These are phyloP conservation scores for Drosophila bocqueti DNA, from an alignment of 1,140 invertebrate species.

Conservation along the genomic window DNA sequence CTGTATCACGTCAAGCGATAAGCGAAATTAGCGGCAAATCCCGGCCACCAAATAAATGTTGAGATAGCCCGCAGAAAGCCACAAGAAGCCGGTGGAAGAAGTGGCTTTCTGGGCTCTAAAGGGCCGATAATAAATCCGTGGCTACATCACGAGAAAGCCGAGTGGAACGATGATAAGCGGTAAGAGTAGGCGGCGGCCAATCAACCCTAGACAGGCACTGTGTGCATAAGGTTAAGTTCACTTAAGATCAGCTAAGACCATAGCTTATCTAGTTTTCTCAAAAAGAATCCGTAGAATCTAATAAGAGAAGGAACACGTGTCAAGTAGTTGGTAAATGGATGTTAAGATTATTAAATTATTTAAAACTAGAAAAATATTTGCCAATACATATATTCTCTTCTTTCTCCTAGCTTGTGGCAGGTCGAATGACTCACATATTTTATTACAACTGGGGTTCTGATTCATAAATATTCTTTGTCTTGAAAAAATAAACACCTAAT, in stretches of 20 bases:
- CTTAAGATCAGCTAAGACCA: conserved; percentile 18
- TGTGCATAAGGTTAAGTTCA: conserved; percentile 22
- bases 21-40: conserved; percentile 47
- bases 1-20: conserved; percentile 34
- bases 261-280: conserved; percentile 19
- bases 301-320: not conserved
- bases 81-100: conserved; percentile 14
- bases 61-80: conserved; percentile 25
- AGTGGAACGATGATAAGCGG: conserved; percentile 33
- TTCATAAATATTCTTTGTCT: not conserved
- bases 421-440: not conserved
- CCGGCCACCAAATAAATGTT: conserved; percentile 35
- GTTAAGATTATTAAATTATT: not conserved
- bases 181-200: conserved; percentile 20
- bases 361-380: not conserved
- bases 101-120: conserved; percentile 16
- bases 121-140: conserved; percentile 19
- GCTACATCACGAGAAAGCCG: conserved; percentile 14
- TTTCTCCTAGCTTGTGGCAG: no score
- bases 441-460: no score
- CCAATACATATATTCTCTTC: no score
- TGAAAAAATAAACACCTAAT: not conserved
- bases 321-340: not conserved
- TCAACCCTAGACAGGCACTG: conserved; percentile 33
- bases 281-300: not conserved